Evolutionary conservation across 2,113 vertebrate species (phyloP).

Genomic region (Regulus satrapa): DNA sequence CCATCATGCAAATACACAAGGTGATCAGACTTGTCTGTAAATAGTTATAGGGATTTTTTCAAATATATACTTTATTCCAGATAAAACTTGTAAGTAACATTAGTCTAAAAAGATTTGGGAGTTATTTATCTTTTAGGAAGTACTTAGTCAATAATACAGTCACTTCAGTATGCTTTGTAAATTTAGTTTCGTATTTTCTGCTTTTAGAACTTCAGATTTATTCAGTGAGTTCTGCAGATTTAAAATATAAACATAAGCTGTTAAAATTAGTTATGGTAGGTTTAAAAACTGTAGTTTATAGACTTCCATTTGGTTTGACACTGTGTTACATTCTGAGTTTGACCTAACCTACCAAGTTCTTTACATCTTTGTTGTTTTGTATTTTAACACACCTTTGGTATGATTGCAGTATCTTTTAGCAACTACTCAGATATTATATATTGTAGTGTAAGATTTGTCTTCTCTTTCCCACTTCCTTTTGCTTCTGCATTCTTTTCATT

Average conservation of each 20-base stretch:
- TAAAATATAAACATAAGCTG: not conserved
- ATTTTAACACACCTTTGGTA: not conserved
- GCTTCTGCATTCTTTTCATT: constrained; percentile 78
- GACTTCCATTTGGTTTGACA: not conserved
- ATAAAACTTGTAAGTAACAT: not conserved
- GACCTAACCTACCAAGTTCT: constrained; percentile 56
- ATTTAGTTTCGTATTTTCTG: not conserved
- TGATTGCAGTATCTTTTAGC: constrained; percentile 24
- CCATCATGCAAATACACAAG: not conserved
- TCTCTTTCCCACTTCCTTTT: constrained; percentile 76
- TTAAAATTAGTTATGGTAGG: not conserved
- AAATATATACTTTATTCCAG: not conserved
- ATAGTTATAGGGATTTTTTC: not conserved
- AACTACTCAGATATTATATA: constrained; percentile 29
- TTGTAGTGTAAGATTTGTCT: constrained; percentile 77
- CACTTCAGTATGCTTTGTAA: not conserved
- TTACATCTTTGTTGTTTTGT: constrained; percentile 54
- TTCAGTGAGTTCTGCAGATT: not conserved
- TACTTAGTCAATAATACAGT: not conserved
- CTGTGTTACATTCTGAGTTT: not conserved
- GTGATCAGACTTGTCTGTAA: not conserved
- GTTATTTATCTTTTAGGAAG: not conserved
- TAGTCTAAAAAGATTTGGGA: not conserved
- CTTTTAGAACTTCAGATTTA: not conserved
- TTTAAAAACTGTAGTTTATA: not conserved